These are phyloP conservation scores for Oegoconia quadripuncta DNA, from an alignment of 2,888 invertebrate species.

Conservation along the genomic window DNA sequence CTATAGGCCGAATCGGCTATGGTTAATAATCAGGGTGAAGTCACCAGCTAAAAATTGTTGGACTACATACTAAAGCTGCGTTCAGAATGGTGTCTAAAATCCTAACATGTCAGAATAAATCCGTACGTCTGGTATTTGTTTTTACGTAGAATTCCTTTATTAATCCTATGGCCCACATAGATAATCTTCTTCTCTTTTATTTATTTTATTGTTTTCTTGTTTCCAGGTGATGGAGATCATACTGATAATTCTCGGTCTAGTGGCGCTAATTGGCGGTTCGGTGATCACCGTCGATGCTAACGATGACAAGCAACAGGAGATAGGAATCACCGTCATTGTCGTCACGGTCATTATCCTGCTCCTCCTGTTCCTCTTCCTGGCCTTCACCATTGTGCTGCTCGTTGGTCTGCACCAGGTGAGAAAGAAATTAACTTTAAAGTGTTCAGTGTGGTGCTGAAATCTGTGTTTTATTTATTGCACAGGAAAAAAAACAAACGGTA, in stretches of 20 bases:
- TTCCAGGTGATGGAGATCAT: conserved; percentile 5
- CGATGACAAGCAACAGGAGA: neutral
- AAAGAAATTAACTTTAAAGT: too few relatives aligned
- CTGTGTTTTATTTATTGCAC: neutral
- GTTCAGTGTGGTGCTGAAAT: conserved; percentile 14
- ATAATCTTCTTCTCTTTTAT: too few relatives aligned
- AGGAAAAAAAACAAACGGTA: neutral
- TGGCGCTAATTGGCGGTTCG: neutral
- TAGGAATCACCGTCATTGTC: conserved; percentile 10
- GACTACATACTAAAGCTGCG: too few relatives aligned
- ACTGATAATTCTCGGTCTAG: neutral
- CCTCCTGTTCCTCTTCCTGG: conserved; percentile 8
- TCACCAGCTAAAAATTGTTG: too few relatives aligned
- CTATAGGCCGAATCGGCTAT: too few relatives aligned
- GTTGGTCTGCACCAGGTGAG: conserved; percentile 28
- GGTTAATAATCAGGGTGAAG: too few relatives aligned
- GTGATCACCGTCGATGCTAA: neutral
- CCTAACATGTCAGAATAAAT: too few relatives aligned
- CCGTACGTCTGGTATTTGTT: too few relatives aligned
- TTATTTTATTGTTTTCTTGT: neutral
- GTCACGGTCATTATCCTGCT: conserved; percentile 18
- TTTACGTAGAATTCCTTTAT: too few relatives aligned
- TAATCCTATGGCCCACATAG: too few relatives aligned
- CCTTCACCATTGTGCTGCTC: conserved; percentile 20
- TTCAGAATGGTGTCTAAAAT: too few relatives aligned